These are phyloP conservation scores for Ceriagrion tenellum DNA, from an alignment of 2,888 invertebrate species.

Conservation along the genomic window DNA sequence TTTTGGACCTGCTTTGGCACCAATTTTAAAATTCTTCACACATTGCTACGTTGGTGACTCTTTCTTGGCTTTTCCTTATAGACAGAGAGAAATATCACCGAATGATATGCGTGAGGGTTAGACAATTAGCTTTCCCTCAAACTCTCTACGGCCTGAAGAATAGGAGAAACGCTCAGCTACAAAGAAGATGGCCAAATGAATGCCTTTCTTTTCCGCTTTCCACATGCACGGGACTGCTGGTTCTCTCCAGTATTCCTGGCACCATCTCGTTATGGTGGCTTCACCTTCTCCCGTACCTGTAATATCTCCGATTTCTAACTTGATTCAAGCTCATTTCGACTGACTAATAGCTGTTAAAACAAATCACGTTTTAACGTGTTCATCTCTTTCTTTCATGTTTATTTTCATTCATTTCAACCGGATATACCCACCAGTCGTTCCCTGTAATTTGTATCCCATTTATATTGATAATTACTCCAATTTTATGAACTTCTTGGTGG, in stretches of 20 bases:
- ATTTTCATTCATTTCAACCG: too few relatives aligned
- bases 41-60: neutral
- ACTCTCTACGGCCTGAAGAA: neutral
- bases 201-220: neutral
- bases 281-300: neutral
- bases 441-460: too few relatives aligned
- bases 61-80: neutral
- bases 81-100: neutral
- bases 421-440: too few relatives aligned
- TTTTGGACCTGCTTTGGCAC: neutral
- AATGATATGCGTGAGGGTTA: neutral
- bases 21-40: neutral
- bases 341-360: too few relatives aligned
- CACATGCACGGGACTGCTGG: neutral
- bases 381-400: too few relatives aligned
- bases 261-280: neutral
- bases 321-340: too few relatives aligned
- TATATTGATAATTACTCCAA: too few relatives aligned
- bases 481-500: too few relatives aligned
- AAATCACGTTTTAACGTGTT: too few relatives aligned
- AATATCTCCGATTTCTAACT: too few relatives aligned
- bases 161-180: neutral
- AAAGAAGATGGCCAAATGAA: neutral
- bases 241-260: neutral
- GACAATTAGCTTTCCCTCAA: constrained; percentile 8